These are phyloP conservation scores for Lepidotrigona ventralis DNA, from an alignment of 1,140 invertebrate genomes.

Conservation along the genomic window DNA sequence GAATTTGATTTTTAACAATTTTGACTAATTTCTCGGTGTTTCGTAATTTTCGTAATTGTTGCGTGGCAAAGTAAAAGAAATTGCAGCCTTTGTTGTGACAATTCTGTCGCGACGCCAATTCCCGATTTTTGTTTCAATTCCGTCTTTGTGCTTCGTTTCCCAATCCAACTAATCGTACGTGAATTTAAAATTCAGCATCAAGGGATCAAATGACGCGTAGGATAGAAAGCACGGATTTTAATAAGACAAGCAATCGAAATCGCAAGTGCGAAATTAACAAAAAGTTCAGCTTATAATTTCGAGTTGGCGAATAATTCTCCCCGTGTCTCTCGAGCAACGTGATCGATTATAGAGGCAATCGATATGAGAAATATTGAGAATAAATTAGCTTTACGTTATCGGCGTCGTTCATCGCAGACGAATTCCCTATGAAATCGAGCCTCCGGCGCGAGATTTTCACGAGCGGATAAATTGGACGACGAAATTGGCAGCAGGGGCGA, in stretches of 20 bases:
- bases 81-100: too few relatives aligned
- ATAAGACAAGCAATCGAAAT: neutral
- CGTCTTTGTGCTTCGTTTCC: too few relatives aligned
- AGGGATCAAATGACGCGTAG: neutral
- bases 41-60: too few relatives aligned
- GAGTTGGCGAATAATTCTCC: neutral
- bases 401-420: neutral
- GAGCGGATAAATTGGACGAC: conserved; percentile 67
- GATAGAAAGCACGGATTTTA: too few relatives aligned
- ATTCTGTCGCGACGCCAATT: too few relatives aligned
- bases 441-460: conserved; percentile 56
- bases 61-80: too few relatives aligned
- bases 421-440: conserved; percentile 40
- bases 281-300: too few relatives aligned
- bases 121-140: neutral
- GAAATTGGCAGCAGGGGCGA: conserved; percentile 61
- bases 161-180: neutral
- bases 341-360: neutral
- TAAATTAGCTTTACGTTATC: conserved; percentile 13
- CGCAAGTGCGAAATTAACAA: neutral
- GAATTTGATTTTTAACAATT: too few relatives aligned
- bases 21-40: too few relatives aligned
- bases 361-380: conserved; percentile 7
- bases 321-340: neutral
- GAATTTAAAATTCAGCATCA: neutral